A percentile compares a stretch with the other conserved stretches of the same genome.
These are phyloP conservation scores for Drosophila pectinifera DNA, from an alignment of 1,140 invertebrate genomes.

Conservation along the genomic window DNA sequence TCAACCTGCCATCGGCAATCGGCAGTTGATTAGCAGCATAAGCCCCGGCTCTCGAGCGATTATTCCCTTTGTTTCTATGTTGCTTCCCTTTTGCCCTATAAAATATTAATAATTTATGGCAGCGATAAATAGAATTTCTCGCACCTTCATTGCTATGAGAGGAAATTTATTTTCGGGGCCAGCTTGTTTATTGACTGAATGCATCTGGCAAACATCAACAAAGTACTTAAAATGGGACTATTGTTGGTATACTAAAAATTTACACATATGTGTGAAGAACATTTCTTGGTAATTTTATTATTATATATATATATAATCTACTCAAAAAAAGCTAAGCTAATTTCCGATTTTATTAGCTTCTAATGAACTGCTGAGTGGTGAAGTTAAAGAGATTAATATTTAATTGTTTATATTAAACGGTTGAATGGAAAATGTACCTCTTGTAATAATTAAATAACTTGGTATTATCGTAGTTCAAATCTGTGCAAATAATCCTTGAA, in stretches of 20 bases:
- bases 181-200: conserved; percentile 6
- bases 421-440: not conserved
- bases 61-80: conserved; percentile 9
- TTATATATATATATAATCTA: no score
- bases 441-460: no score
- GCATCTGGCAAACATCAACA: conserved; percentile 2
- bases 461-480: not conserved
- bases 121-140: conserved; percentile 62
- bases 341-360: not conserved
- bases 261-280: not conserved
- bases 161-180: conserved; percentile 6
- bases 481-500: not conserved
- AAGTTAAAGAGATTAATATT: not conserved
- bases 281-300: no score
- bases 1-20: conserved; percentile 44
- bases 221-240: not conserved
- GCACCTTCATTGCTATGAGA: conserved; percentile 36
- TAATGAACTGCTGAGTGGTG: not conserved
- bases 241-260: not conserved
- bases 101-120: conserved; percentile 62
- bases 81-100: conserved; percentile 15
- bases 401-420: not conserved
- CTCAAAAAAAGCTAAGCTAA: no score
- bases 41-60: conserved; percentile 21
- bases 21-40: conserved; percentile 67